phyloP scores from a whole-genome alignment of 2,797 vertebrate species.

The Serranus cabrilla region DNA sequence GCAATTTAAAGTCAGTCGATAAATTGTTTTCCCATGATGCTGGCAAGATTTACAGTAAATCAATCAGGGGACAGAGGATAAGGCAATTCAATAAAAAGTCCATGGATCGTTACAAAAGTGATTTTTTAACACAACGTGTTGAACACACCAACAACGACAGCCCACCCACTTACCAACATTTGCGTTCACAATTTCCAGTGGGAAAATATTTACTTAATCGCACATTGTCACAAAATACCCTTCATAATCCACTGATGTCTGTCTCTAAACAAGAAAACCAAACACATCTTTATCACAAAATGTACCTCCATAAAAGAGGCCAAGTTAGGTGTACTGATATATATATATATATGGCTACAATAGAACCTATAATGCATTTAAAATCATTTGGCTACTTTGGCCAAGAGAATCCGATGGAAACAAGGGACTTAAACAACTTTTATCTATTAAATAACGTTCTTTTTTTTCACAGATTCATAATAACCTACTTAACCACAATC shows the following conservation, averaged over 20 bases:
- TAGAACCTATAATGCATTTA: slow-evolving; percentile 23
- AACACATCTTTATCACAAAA: slow-evolving; percentile 45
- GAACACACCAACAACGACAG: slow-evolving; percentile 32
- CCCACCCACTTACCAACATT: slow-evolving; percentile 30
- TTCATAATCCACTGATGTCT: slow-evolving; percentile 39
- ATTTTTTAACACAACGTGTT: slow-evolving; percentile 46
- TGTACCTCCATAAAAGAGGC: slow-evolving; percentile 42
- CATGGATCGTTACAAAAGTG: slow-evolving; percentile 48
- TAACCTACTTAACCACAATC: slow-evolving; percentile 50
- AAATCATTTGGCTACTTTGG: slow-evolving; percentile 15
- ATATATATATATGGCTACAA: slow-evolving; percentile 43
- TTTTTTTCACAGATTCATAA: slow-evolving; percentile 26
- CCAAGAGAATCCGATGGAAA: slow-evolving; percentile 43
- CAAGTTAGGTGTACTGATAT: slow-evolving; percentile 22
- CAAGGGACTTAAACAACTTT: slow-evolving; percentile 17
- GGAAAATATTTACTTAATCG: slow-evolving; percentile 38
- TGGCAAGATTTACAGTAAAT: slow-evolving; percentile 63
- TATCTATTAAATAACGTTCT: slow-evolving; percentile 17
- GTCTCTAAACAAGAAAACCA: slow-evolving; percentile 50
- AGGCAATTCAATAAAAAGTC: slow-evolving; percentile 72
- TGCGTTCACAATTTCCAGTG: slow-evolving; percentile 24
- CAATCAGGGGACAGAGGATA: slow-evolving; percentile 53
- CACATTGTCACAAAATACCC: slow-evolving; percentile 42
- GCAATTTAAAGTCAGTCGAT: slow-evolving; percentile 53
- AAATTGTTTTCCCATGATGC: slow-evolving; percentile 37